phyloP scores from a whole-genome alignment of 2,888 invertebrate species.

The Tryphoninae sp. region DNA sequence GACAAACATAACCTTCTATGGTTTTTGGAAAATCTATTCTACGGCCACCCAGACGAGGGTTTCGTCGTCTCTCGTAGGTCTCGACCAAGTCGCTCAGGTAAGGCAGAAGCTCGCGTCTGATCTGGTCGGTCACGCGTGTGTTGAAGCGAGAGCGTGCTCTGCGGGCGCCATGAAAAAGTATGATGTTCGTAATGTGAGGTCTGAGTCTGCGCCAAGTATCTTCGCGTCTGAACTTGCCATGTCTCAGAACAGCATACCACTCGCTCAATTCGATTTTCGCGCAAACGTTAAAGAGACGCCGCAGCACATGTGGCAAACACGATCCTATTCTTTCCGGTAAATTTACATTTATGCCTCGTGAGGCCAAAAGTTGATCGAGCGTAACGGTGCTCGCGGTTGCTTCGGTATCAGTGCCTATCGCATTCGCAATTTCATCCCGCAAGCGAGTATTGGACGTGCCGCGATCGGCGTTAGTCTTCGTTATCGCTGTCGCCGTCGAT shows the following conservation, averaged over 20 bases:
- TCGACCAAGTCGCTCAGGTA: slow-evolving; percentile 67
- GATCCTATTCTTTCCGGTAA: background rate
- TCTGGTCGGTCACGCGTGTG: too few relatives aligned
- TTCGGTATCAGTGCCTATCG: slow-evolving; percentile 27
- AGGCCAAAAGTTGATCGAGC: slow-evolving; percentile 43
- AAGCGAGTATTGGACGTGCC: slow-evolving; percentile 29
- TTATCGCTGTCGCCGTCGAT: slow-evolving; percentile 53
- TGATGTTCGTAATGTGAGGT: slow-evolving; percentile 25
- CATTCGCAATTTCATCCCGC: slow-evolving; percentile 43
- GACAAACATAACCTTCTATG: slow-evolving; percentile 68
- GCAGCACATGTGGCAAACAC: slow-evolving; percentile 13
- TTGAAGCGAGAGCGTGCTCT: too few relatives aligned
- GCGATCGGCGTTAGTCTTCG: background rate
- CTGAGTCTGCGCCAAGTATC: slow-evolving; percentile 49
- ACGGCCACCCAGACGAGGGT: slow-evolving; percentile 51
- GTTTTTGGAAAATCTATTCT: slow-evolving; percentile 69
- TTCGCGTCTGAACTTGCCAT: slow-evolving; percentile 52
- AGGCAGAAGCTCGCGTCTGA: slow-evolving; percentile 68
- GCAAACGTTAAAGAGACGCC: slow-evolving; percentile 31
- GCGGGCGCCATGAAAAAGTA: background rate
- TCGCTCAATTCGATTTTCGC: slow-evolving; percentile 56
- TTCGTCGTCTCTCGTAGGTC: slow-evolving; percentile 60
- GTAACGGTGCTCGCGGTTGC: slow-evolving; percentile 30
- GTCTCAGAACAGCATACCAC: slow-evolving; percentile 48
- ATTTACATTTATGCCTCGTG: slow-evolving; percentile 51